Evolutionary conservation across 2,113 vertebrate species (phyloP).

Genomic region (Sphyrna mokarran): DNA sequence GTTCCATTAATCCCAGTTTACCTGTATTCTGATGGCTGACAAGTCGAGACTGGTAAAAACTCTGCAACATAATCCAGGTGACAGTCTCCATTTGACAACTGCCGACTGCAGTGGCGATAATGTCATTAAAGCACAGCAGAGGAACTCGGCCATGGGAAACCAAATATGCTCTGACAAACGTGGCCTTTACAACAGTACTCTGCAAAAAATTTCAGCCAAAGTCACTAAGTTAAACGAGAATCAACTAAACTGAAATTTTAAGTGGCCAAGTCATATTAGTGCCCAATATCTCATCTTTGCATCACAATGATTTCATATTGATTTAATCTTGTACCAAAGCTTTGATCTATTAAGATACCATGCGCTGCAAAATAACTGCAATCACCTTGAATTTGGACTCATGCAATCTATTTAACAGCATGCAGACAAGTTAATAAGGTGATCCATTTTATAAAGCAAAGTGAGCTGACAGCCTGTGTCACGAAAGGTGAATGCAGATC

Average conservation of each 20-base stretch:
- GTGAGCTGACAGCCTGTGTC: not conserved
- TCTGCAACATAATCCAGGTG: conserved; percentile 73
- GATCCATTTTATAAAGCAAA: not conserved
- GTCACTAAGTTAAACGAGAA: conserved; percentile 23
- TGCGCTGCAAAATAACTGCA: not conserved
- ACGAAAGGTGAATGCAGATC: not conserved
- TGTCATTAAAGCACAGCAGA: conserved; percentile 62
- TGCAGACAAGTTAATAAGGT: not conserved
- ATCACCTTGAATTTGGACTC: not conserved
- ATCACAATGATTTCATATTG: not conserved
- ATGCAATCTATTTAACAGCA: not conserved
- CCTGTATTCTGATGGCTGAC: conserved; percentile 71
- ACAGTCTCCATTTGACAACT: conserved; percentile 54
- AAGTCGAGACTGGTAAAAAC: conserved; percentile 77
- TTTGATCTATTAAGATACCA: not conserved
- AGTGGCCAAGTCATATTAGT: not conserved
- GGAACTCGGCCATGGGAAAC: conserved; percentile 78
- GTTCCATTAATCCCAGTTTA: conserved; percentile 41
- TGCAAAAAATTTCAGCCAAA: conserved; percentile 49
- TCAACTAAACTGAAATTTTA: conserved; percentile 1
- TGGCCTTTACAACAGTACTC: conserved; percentile 71
- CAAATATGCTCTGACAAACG: conserved; percentile 68
- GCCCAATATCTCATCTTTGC: not conserved
- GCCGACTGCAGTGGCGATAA: conserved; percentile 56
- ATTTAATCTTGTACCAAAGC: not conserved